phyloP scores from a whole-genome alignment of 2,113 vertebrate genomes.

The sheep (Ovis aries) region DNA sequence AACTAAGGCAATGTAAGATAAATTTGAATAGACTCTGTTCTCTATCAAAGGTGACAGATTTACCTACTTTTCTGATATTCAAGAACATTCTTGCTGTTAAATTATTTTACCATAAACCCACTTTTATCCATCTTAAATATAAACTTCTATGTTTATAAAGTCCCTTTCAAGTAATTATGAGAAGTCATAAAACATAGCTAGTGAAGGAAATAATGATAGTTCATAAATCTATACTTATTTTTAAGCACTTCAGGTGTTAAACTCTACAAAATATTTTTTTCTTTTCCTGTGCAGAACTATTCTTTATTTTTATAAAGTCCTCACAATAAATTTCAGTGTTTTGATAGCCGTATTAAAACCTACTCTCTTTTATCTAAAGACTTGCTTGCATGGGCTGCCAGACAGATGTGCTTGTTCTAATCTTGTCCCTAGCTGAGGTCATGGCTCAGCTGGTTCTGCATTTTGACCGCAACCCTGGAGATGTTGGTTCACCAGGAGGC shows the following conservation, averaged over 20 bases:
- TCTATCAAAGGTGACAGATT: slow-evolving; percentile 39
- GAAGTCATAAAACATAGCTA: slow-evolving; percentile 38
- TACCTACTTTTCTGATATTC: slow-evolving; percentile 37
- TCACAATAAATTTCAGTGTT: not conserved
- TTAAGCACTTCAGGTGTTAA: slow-evolving; percentile 32
- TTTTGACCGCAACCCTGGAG: not conserved
- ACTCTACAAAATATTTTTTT: not conserved
- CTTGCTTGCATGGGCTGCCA: not conserved
- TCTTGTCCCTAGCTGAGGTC: not conserved
- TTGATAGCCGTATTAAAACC: not conserved
- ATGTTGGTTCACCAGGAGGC: not conserved
- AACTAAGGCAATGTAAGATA: not conserved
- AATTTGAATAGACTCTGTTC: slow-evolving; percentile 43
- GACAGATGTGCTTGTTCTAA: not conserved
- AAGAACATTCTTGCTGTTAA: slow-evolving; percentile 55
- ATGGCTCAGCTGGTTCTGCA: not conserved
- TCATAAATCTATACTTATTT: slow-evolving; percentile 42
- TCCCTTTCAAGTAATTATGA: slow-evolving; percentile 52
- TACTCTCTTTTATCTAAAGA: not conserved
- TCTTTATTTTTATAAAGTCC: slow-evolving; percentile 3
- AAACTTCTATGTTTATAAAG: slow-evolving; percentile 62
- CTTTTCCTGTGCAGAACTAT: not conserved
- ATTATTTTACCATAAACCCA: slow-evolving; percentile 45
- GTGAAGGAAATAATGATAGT: slow-evolving; percentile 21
- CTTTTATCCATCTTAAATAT: slow-evolving; percentile 51